phyloP scores from a whole-genome alignment of 2,888 invertebrate species.

The Neoitamus cyanurus region DNA sequence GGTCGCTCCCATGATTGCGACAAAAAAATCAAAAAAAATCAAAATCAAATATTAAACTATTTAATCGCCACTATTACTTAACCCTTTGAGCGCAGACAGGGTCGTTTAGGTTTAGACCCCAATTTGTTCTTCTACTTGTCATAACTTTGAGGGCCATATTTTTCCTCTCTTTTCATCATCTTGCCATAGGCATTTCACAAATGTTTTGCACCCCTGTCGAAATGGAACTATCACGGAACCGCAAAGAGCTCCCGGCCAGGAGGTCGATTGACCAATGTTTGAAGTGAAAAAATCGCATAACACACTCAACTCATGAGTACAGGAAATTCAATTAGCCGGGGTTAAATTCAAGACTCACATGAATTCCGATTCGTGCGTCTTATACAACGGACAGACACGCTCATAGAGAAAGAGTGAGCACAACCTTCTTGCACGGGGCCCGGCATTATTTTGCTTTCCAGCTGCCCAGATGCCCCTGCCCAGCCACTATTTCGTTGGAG shows the following conservation, averaged over 20 bases:
- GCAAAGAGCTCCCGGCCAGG: constrained; percentile 8
- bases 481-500: not conserved
- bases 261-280: constrained; percentile 41
- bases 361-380: constrained; percentile 30
- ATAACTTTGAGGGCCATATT: too few species aligned
- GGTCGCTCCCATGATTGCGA: too few species aligned
- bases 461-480: not conserved
- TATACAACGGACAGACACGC: not conserved
- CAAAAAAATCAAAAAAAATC: too few species aligned
- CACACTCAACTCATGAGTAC: constrained; percentile 36
- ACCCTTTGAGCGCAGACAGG: too few species aligned
- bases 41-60: too few species aligned
- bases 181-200: not conserved
- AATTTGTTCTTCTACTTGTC: too few species aligned
- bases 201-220: constrained; percentile 25
- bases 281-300: constrained; percentile 31
- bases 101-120: too few species aligned
- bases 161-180: not conserved
- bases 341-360: constrained; percentile 45
- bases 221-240: constrained; percentile 32
- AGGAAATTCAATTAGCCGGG: constrained; percentile 44
- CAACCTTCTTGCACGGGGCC: not conserved
- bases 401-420: constrained; percentile 8
- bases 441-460: not conserved
- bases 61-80: too few species aligned